Base-by-base conservation (phyloP, 2,113 vertebrate genomes). In the Centropristis striata region DNA sequence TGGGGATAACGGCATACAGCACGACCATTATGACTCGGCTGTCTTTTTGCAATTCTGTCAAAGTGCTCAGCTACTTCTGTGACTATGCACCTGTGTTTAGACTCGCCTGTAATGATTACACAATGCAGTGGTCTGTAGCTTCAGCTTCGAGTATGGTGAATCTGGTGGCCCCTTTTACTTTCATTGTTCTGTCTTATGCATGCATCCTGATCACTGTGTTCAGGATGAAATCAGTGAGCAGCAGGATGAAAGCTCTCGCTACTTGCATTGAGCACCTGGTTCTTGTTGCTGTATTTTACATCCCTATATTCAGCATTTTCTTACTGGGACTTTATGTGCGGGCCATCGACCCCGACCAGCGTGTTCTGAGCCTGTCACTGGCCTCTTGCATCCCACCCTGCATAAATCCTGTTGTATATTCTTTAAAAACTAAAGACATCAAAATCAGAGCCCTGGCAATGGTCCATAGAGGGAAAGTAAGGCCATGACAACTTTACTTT, bases 341-440 rank as follows among this genome's bases (percentile, higher is more conserved):
- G n/a, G 12, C 20, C 5, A 65, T 91, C 16, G 65, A 93, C 28
- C 78, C 79, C 0, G 90, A 92, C 69, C 87, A 86, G 18, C 88
- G 92, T 32, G 88, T 92, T 12, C 37, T 94, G 41, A 90, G 76
- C 6, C 71, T 94, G 61, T 95, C 91, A 0, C 50, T 95, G 46
- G 85, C 93, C 21, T 87, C 92, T 23, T 92, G 90, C 46, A 32
- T 94, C 25, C 90, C 93, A 16, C 93, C 93, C 42, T 91, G 84
- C n/a, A 28, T 94, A 23, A 95, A 94, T 81, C 94, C 93, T 8
- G 80, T 94, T 27, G 54, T 95, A 0, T 95, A 94, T 71, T 92
- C 93, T n/a, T 51, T 93, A 11, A 93, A 93, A 88, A 95, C 93
- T 13, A 92, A 89, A 83, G 91, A 88, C n/a, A 91, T 95, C 4